Conservation (phyloP, 2,888 invertebrate species). For the Vandiemenella viatica region DNA sequence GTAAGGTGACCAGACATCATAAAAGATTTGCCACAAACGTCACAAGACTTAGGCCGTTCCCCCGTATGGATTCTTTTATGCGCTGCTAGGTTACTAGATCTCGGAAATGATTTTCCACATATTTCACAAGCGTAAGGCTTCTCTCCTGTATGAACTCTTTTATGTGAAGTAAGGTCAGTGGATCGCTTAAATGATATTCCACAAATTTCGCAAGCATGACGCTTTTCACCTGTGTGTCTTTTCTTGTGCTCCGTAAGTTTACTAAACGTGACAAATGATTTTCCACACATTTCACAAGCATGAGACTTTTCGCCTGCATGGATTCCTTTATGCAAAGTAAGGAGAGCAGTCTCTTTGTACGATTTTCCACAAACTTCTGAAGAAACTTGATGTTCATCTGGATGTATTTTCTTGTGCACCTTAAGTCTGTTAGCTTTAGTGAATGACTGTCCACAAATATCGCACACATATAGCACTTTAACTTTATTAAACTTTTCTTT, state of each 20-base stretch:
- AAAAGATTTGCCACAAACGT: constrained; percentile 11
- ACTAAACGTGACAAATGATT: constrained; percentile 6
- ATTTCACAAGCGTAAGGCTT: constrained; percentile 10
- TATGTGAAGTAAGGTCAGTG: constrained; percentile 10
- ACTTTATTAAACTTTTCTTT: too few relatives aligned
- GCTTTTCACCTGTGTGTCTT: constrained; percentile 12
- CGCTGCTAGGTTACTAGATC: constrained; percentile 10
- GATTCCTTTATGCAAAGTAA: constrained; percentile 22
- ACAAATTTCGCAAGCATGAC: constrained; percentile 11
- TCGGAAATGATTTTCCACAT: constrained; percentile 12
- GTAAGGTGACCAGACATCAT: constrained; percentile 9
- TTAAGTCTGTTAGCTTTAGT: too few relatives aligned
- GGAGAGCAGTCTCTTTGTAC: constrained; percentile 19
- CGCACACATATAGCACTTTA: too few relatives aligned
- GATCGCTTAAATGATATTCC: constrained; percentile 8
- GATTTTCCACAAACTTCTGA: too few relatives aligned
- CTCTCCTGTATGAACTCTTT: constrained; percentile 11
- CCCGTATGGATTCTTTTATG: constrained; percentile 14
- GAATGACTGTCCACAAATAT: too few relatives aligned
- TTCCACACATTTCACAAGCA: too few relatives aligned
- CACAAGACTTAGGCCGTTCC: constrained; percentile 11
- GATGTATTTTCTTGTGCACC: too few relatives aligned
- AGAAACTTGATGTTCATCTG: too few relatives aligned
- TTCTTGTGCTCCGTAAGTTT: constrained; percentile 11
- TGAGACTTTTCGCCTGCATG: too few relatives aligned